Percentiles rank a stretch among this genome's conserved stretches.
Conservation (phyloP, 2,888 invertebrate species). For the Cataglyphis altisquamis region DNA sequence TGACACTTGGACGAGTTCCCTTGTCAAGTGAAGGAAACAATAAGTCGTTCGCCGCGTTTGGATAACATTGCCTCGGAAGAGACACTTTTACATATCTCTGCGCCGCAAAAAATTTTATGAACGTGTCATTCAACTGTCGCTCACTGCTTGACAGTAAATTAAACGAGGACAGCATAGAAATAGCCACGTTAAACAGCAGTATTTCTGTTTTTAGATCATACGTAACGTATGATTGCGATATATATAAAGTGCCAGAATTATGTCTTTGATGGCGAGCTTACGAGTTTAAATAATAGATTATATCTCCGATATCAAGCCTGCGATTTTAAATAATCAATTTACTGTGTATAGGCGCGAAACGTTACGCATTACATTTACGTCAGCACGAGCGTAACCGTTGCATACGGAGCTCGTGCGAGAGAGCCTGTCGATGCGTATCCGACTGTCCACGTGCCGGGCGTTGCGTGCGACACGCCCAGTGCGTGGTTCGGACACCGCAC, state of each 20-base stretch:
- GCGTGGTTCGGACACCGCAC: constrained; percentile 75
- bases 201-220: neutral
- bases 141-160: constrained; percentile 8
- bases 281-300: neutral
- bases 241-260: neutral
- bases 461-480: constrained; percentile 82
- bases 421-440: constrained; percentile 74
- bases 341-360: neutral
- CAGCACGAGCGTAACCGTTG: neutral
- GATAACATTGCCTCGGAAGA: neutral
- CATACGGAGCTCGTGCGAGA: constrained; percentile 55
- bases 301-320: neutral
- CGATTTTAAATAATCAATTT: neutral
- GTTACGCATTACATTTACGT: constrained; percentile 12
- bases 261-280: neutral
- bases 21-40: constrained; percentile 27
- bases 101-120: constrained; percentile 26
- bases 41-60: constrained; percentile 45
- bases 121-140: constrained; percentile 22
- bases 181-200: neutral
- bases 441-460: constrained; percentile 81
- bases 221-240: neutral
- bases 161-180: constrained; percentile 17
- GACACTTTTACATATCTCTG: constrained; percentile 10
- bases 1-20: constrained; percentile 55